These are phyloP conservation scores for Andrena chrysosceles DNA, from an alignment of 2,888 invertebrate genomes.

Conservation along the genomic window DNA sequence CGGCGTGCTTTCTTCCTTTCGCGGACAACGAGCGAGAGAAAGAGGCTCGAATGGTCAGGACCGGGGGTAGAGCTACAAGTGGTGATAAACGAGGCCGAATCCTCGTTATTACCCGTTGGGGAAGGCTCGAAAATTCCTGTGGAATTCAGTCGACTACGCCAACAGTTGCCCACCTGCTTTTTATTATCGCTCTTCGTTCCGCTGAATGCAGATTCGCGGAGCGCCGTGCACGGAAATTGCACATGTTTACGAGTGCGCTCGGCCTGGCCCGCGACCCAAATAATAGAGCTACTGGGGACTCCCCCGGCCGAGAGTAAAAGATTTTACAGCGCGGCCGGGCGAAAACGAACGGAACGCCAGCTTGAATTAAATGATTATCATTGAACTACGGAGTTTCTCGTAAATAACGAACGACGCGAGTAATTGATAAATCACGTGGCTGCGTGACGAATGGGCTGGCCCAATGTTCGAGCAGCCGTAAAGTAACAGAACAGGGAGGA, in stretches of 20 bases:
- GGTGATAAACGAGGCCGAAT: conserved; percentile 83
- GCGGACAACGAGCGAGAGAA: conserved; percentile 56
- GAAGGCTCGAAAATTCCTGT: conserved; percentile 71
- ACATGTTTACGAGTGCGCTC: conserved; percentile 3
- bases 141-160: conserved; percentile 62
- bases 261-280: background rate
- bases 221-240: conserved; percentile 1
- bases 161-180: conserved; percentile 31
- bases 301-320: background rate
- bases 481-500: background rate
- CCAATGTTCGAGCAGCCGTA: conserved; percentile 27
- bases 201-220: background rate
- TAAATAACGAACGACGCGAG: conserved; percentile 54
- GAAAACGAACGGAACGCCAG: conserved; percentile 30
- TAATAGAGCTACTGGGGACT: background rate
- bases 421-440: conserved; percentile 55
- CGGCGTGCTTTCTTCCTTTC: conserved; percentile 51
- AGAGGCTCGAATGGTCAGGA: conserved; percentile 71
- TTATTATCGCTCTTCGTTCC: conserved; percentile 29
- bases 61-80: conserved; percentile 83
- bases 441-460: conserved; percentile 36
- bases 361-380: conserved; percentile 52
- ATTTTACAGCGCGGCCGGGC: background rate
- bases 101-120: conserved; percentile 80
- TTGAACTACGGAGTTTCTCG: conserved; percentile 36